phyloP scores from a whole-genome alignment of 2,113 vertebrate species.

The Lanius collurio region DNA sequence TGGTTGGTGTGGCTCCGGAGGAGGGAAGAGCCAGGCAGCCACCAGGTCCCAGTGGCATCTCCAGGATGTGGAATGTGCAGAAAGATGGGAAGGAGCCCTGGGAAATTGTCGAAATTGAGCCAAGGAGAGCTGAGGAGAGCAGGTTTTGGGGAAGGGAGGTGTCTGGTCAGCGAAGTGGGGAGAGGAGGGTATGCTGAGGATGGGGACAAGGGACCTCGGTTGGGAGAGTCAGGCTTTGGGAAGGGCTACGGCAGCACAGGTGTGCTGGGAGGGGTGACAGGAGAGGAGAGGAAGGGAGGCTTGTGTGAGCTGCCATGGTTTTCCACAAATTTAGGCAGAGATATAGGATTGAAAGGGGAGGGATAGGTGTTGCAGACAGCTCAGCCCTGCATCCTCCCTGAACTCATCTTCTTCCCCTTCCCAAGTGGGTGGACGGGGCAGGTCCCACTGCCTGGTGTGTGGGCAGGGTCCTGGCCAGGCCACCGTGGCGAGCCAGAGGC shows the following conservation, averaged over 20 bases:
- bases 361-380: not conserved
- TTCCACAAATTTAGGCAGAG: not conserved
- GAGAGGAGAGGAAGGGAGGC: accelerated
- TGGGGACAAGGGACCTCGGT: accelerated
- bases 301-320: not conserved
- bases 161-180: not conserved
- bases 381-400: not conserved
- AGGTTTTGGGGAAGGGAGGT: not conserved
- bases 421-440: not conserved
- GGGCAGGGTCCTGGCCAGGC: not conserved
- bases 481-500: accelerated
- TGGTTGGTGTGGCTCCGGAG: not conserved
- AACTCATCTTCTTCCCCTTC: not conserved
- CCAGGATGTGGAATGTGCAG: not conserved
- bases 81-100: not conserved
- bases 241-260: not conserved
- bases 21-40: not conserved
- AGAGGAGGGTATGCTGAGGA: not conserved
- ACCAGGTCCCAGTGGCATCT: not conserved
- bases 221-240: not conserved
- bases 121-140: not conserved
- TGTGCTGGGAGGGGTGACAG: not conserved
- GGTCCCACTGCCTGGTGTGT: accelerated
- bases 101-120: not conserved
- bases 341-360: not conserved